Conservation (phyloP, 2,888 invertebrate species). For the Eupithecia subfuscata region DNA sequence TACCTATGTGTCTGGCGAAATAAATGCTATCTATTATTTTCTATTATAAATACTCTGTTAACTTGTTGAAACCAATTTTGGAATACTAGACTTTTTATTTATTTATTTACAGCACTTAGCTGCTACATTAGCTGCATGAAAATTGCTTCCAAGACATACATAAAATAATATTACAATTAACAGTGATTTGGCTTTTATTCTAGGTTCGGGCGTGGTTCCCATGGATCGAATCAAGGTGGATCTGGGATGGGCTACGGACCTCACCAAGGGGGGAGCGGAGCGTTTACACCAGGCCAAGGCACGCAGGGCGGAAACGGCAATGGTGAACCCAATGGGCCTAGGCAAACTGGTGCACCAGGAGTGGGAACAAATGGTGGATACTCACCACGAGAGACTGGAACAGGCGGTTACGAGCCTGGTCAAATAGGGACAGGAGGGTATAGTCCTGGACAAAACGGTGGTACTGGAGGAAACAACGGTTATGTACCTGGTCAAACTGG, state of each 20-base stretch:
- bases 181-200: constrained; percentile 28
- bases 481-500: constrained; percentile 36
- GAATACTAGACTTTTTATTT: no score
- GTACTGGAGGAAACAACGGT: constrained; percentile 10
- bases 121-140: background rate
- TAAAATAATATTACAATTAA: background rate
- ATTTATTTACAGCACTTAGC: no score
- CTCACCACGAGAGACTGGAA: constrained; percentile 34
- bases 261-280: constrained; percentile 26
- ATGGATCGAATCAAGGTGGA: constrained; percentile 36
- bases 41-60: no score
- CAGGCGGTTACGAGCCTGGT: constrained; percentile 1
- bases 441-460: constrained; percentile 35
- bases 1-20: no score
- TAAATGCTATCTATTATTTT: no score
- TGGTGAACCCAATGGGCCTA: background rate
- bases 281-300: constrained; percentile 27
- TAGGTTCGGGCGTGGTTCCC: constrained; percentile 36
- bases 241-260: constrained; percentile 34
- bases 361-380: constrained; percentile 14
- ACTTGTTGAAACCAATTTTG: no score
- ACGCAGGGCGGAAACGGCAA: constrained; percentile 16
- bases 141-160: background rate
- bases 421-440: constrained; percentile 15
- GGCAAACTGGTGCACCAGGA: background rate